phyloP scores from a whole-genome alignment of 2,888 invertebrate species.

The Drosophila seclusa region DNA sequence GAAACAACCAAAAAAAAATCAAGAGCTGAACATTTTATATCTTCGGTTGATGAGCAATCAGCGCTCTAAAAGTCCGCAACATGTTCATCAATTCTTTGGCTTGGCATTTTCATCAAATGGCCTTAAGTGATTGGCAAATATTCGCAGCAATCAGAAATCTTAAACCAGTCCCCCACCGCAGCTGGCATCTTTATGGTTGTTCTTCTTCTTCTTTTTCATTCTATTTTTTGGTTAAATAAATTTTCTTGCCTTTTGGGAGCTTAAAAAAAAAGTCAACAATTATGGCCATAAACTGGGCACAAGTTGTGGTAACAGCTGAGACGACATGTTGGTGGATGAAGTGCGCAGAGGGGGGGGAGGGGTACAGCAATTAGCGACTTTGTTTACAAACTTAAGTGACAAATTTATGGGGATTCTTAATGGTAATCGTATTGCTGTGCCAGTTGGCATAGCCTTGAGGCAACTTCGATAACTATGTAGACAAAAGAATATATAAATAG shows the following conservation, averaged over 20 bases:
- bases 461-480: constrained; percentile 23
- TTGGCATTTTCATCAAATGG: constrained; percentile 42
- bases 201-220: constrained; percentile 12
- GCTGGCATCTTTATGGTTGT: constrained; percentile 5
- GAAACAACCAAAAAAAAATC: constrained; percentile 11
- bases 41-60: constrained; percentile 52
- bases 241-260: constrained; percentile 28
- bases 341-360: not conserved
- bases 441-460: constrained; percentile 43
- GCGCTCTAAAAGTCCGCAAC: constrained; percentile 44
- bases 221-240: constrained; percentile 10
- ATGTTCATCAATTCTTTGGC: constrained; percentile 64
- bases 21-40: constrained; percentile 13
- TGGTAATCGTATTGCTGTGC: constrained; percentile 56
- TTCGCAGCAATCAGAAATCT: constrained; percentile 59
- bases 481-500: constrained; percentile 33
- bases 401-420: constrained; percentile 63
- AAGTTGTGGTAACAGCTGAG: constrained; percentile 9
- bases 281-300: constrained; percentile 46
- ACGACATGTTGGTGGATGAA: not conserved
- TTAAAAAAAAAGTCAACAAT: constrained; percentile 63
- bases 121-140: constrained; percentile 76
- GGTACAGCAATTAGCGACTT: constrained; percentile 69
- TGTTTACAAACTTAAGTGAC: constrained; percentile 70
- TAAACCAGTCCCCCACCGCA: constrained; percentile 32